A percentile compares a stretch with the other conserved stretches of the same genome.
These are phyloP conservation scores for Grammomys surdaster DNA, from an alignment of 2,113 vertebrate species.

Conservation along the genomic window DNA sequence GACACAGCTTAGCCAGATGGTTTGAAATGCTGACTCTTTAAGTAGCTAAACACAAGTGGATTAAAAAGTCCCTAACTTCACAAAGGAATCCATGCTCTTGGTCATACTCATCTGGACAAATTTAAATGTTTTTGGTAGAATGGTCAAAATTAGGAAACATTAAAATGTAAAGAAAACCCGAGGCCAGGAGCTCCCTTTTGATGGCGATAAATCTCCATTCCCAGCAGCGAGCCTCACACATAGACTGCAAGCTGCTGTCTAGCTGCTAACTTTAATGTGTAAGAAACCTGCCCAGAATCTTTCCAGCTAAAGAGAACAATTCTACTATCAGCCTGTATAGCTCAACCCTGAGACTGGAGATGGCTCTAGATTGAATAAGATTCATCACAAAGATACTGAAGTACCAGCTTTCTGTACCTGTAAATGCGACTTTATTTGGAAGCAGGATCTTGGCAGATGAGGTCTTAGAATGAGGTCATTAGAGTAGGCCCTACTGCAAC, in stretches of 20 bases:
- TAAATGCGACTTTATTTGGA: constrained; percentile 22
- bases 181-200: background rate
- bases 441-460: background rate
- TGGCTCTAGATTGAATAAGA: background rate
- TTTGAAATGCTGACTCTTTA: constrained; percentile 13
- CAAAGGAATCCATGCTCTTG: constrained; percentile 3
- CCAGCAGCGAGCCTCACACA: background rate
- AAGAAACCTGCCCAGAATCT: background rate
- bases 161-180: constrained; percentile 33
- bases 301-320: background rate
- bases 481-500: background rate
- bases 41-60: background rate
- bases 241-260: background rate
- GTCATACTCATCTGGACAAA: constrained; percentile 23
- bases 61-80: constrained; percentile 36
- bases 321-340: background rate
- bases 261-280: background rate
- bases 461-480: background rate
- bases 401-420: background rate
- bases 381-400: background rate
- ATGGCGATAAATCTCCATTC: background rate
- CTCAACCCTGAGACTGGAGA: background rate
- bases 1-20: constrained; percentile 35
- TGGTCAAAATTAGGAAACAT: constrained; percentile 11
- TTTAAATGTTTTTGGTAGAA: constrained; percentile 8